phyloP scores from a whole-genome alignment of 2,797 vertebrate species.

The Danio tinwini region DNA sequence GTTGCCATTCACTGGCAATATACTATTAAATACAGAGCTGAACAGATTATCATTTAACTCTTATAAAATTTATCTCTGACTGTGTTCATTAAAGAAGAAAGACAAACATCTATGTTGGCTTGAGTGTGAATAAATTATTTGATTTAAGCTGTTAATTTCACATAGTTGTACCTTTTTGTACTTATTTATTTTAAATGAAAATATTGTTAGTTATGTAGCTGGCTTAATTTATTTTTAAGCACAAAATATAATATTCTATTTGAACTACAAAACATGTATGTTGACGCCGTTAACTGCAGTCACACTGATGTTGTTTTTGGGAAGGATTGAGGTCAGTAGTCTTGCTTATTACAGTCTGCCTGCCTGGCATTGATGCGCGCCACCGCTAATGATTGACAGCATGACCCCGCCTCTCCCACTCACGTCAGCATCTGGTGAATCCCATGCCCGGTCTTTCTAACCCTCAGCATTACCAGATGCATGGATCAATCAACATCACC shows the following conservation, averaged over 20 bases:
- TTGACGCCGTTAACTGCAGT: neutral
- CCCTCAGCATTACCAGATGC: neutral
- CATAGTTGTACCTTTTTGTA: no score
- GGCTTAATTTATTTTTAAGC: no score
- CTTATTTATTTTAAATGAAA: no score
- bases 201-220: no score
- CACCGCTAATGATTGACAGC: constrained; percentile 15
- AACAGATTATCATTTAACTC: no score
- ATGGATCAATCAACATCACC: neutral
- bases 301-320: neutral
- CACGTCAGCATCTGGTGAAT: neutral
- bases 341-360: neutral
- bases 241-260: neutral
- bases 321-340: constrained; percentile 10
- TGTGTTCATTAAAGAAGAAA: no score
- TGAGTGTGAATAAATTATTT: no score
- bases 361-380: neutral
- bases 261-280: neutral
- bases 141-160: no score
- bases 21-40: no score
- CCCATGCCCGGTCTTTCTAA: neutral
- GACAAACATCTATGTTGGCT: no score
- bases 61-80: no score
- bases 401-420: neutral
- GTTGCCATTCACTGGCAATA: no score